Evolutionary conservation across 2,113 vertebrate species (phyloP).

Genomic region (Conger conger): DNA sequence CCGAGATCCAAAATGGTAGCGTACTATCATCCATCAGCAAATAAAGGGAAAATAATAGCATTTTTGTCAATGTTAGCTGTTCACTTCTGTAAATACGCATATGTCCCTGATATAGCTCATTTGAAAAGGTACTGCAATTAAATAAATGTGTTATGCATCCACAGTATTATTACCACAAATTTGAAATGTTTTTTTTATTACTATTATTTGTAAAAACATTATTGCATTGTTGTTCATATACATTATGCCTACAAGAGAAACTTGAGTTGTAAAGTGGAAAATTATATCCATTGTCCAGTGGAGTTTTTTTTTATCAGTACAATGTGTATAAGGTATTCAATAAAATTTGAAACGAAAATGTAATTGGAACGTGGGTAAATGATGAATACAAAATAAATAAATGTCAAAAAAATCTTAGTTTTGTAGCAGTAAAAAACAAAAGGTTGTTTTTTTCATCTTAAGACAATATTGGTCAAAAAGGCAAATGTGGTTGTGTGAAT

Average conservation of each 20-base stretch:
- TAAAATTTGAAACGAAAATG: background rate
- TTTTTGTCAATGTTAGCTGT: background rate
- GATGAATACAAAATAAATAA: background rate
- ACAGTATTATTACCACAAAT: background rate
- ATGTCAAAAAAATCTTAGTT: background rate
- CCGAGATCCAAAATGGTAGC: constrained; percentile 14
- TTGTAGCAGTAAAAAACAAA: background rate
- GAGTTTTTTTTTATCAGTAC: background rate
- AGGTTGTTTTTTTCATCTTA: background rate
- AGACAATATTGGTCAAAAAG: background rate
- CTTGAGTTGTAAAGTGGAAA: background rate
- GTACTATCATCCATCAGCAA: background rate
- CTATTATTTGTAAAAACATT: background rate
- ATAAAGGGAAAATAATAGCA: background rate
- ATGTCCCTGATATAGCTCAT: background rate
- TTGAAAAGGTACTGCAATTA: background rate
- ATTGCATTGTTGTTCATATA: background rate
- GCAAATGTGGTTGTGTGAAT: background rate
- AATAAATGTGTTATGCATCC: background rate
- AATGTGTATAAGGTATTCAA: background rate
- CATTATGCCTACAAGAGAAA: background rate
- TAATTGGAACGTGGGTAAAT: background rate
- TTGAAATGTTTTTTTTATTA: background rate
- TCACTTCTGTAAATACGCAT: background rate
- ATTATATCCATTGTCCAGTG: background rate